These are phyloP conservation scores for Morinoia aosen DNA, from an alignment of 2,888 invertebrate genomes.

Conservation along the genomic window DNA sequence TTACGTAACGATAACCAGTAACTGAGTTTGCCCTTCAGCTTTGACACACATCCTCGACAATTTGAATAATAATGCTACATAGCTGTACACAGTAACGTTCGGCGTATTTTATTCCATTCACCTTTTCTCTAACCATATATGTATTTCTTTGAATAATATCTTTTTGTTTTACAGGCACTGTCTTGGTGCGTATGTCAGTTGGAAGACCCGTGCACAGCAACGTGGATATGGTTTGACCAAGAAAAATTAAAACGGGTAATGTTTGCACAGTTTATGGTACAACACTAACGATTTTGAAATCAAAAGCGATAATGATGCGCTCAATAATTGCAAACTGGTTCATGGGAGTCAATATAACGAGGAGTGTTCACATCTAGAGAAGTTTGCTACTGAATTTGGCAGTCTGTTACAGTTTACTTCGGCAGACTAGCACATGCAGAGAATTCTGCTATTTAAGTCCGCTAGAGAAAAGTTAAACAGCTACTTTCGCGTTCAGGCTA, in stretches of 20 bases:
- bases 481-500: no score
- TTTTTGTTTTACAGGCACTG: neutral
- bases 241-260: neutral
- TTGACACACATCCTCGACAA: neutral
- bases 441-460: no score
- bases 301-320: neutral
- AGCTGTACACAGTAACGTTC: neutral
- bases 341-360: neutral
- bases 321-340: neutral
- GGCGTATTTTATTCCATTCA: neutral
- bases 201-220: neutral
- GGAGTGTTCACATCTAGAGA: neutral
- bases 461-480: no score
- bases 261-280: neutral
- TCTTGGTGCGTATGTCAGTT: neutral
- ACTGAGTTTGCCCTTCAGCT: neutral
- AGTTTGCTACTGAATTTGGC: neutral
- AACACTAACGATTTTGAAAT: neutral
- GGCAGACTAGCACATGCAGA: no score
- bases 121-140: neutral
- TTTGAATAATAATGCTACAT: neutral
- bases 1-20: neutral
- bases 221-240: neutral
- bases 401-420: no score
- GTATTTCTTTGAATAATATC: neutral